Conservation (phyloP, 2,113 vertebrate species). For the Gopherus flavomarginatus region DNA sequence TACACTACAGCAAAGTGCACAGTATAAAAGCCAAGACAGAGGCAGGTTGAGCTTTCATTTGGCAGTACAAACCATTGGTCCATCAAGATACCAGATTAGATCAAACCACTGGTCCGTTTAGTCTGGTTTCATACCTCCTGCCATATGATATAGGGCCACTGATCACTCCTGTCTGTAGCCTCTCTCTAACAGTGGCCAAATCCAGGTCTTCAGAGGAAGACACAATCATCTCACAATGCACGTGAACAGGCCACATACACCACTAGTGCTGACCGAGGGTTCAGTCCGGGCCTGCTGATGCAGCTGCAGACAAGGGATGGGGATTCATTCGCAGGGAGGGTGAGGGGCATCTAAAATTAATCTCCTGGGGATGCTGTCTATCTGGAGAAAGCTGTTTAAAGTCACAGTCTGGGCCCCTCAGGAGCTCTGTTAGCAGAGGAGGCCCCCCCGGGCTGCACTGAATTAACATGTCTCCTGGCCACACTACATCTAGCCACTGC, state of each 20-base stretch:
- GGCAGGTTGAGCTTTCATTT: not conserved
- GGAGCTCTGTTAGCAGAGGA: not conserved
- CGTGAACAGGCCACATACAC: not conserved
- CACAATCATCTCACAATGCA: not conserved
- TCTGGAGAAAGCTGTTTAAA: not conserved
- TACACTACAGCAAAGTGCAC: not conserved
- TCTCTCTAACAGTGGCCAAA: conserved; percentile 8
- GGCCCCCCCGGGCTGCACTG: not conserved
- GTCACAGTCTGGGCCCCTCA: not conserved
- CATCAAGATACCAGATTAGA: not conserved
- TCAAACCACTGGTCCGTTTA: conserved; percentile 27
- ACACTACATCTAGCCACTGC: not conserved
- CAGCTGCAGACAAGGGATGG: not conserved
- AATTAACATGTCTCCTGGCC: not conserved
- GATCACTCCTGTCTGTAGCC: conserved; percentile 15
- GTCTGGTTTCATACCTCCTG: conserved; percentile 26
- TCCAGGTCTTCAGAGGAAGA: not conserved
- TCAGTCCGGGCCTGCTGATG: not conserved
- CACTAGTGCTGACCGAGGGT: not conserved
- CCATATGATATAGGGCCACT: not conserved
- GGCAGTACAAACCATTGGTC: not conserved
- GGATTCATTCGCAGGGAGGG: not conserved
- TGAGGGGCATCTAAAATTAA: not conserved
- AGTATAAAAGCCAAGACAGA: not conserved
- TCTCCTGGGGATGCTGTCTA: not conserved